phyloP scores from a whole-genome alignment of 1,140 invertebrate species.

The Drosophila lacertosa region DNA sequence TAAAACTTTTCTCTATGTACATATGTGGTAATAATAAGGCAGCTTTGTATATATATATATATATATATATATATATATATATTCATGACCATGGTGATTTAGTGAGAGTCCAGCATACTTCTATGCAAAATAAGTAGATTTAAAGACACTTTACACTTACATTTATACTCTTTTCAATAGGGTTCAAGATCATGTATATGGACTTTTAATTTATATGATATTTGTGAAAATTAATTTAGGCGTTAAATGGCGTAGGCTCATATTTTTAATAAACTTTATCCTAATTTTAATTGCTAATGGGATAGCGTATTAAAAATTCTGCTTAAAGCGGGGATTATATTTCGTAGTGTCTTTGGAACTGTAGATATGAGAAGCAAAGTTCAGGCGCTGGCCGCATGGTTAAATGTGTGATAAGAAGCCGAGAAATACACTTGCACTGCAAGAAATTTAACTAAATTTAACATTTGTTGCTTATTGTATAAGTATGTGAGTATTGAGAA shows the following conservation, averaged over 20 bases:
- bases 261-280: slow-evolving; percentile 3
- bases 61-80: neutral
- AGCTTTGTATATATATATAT: neutral
- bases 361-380: slow-evolving; percentile 25
- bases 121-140: too few species aligned
- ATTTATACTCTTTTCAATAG: too few species aligned
- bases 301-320: neutral
- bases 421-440: neutral
- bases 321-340: neutral
- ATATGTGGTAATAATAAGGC: too few species aligned
- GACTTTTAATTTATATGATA: neutral
- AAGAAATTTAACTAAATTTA: neutral
- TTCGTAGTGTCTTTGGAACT: neutral
- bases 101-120: neutral
- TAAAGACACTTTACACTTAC: too few species aligned
- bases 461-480: too few species aligned
- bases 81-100: neutral
- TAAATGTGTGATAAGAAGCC: slow-evolving; percentile 21
- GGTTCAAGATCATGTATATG: too few species aligned
- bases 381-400: slow-evolving; percentile 14
- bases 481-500: too few species aligned
- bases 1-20: neutral
- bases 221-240: neutral
- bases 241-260: too few species aligned
- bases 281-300: neutral